phyloP scores from a whole-genome alignment of 2,888 invertebrate genomes.

The Teleogryllus oceanicus region DNA sequence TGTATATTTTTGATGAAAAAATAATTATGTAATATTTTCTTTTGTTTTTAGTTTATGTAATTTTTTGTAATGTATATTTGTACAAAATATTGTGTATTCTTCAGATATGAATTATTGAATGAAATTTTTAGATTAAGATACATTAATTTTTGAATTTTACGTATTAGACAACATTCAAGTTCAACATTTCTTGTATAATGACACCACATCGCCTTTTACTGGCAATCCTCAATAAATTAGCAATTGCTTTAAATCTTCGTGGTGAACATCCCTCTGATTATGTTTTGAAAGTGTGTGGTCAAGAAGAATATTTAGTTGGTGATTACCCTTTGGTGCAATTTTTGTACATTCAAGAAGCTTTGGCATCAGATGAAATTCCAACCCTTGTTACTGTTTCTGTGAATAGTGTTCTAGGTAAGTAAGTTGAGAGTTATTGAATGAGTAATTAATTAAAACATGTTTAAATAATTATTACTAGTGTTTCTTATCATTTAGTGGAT shows the following conservation, averaged over 20 bases:
- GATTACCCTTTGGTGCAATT: slow-evolving; percentile 81
- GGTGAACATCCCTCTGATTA: slow-evolving; percentile 67
- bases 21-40: no score
- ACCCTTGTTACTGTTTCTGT: slow-evolving; percentile 72
- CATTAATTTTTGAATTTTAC: no score
- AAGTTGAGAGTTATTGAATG: background rate
- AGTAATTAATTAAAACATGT: background rate
- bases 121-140: no score
- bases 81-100: no score
- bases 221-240: slow-evolving; percentile 68
- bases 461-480: no score
- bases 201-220: slow-evolving; percentile 70
- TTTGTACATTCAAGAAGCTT: slow-evolving; percentile 81
- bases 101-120: no score
- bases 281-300: slow-evolving; percentile 84
- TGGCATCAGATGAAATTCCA: slow-evolving; percentile 72
- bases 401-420: slow-evolving; percentile 65
- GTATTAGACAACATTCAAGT: slow-evolving; percentile 63
- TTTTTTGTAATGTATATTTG: no score
- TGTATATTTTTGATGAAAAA: no score
- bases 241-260: slow-evolving; percentile 65
- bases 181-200: slow-evolving; percentile 66
- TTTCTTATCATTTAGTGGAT: slow-evolving; percentile 46
- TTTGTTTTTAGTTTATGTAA: no score
- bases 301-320: slow-evolving; percentile 85